phyloP scores from a whole-genome alignment of 1,140 invertebrate genomes.

The Bombus vancouverensis region DNA sequence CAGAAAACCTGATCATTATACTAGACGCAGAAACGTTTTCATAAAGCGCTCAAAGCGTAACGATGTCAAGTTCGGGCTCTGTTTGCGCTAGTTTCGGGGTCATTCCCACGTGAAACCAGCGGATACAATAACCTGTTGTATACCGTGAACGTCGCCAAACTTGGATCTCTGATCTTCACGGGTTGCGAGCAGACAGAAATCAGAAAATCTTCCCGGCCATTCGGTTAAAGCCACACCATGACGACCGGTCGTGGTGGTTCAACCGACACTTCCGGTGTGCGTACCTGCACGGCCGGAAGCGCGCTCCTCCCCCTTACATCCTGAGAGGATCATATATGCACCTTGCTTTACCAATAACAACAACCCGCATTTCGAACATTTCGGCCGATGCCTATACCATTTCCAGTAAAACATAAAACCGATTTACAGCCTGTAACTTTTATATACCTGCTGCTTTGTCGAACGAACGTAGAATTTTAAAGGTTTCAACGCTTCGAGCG shows the following conservation, averaged over 20 bases:
- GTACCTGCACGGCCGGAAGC: slow-evolving; percentile 70
- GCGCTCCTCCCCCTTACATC: slow-evolving; percentile 27
- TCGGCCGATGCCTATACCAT: background rate
- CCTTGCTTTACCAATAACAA: slow-evolving; percentile 31
- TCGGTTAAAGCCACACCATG: slow-evolving; percentile 57
- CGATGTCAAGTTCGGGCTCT: slow-evolving; percentile 40
- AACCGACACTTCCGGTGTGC: slow-evolving; percentile 66
- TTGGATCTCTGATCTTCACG: slow-evolving; percentile 73
- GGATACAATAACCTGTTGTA: slow-evolving; percentile 43
- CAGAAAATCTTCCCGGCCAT: slow-evolving; percentile 66
- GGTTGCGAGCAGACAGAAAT: slow-evolving; percentile 58
- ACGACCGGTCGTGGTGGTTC: slow-evolving; percentile 55
- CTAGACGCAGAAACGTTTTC: background rate
- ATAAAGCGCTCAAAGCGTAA: slow-evolving; percentile 25
- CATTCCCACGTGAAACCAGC: slow-evolving; percentile 32
- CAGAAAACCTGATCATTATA: background rate
- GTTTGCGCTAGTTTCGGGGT: slow-evolving; percentile 26
- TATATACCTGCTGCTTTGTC: too few species aligned
- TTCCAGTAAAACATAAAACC: background rate
- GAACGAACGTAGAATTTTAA: background rate
- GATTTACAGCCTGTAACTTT: background rate
- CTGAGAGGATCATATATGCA: slow-evolving; percentile 40
- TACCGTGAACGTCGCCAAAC: slow-evolving; percentile 22
- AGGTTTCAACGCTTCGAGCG: background rate
- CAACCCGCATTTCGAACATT: slow-evolving; percentile 47